Base-by-base conservation (phyloP, 2,113 vertebrate genomes). In the Catagonus wagneri region DNA sequence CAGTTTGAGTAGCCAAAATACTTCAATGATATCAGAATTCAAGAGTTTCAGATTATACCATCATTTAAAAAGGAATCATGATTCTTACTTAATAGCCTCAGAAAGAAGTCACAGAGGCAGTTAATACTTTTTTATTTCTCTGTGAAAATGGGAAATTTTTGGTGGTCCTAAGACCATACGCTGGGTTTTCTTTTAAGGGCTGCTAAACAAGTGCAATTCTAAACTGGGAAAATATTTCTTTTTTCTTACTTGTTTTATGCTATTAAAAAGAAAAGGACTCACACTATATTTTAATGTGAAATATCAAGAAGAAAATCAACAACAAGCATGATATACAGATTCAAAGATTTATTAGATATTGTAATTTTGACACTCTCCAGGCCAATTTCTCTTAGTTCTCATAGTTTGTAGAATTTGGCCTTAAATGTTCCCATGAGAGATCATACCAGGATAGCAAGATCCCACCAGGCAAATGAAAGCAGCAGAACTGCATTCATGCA, bases 161-260 rank as follows among this genome's bases (percentile, higher is more conserved):
- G 58, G 32, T 90, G 34, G 32, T 85, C 32, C 25, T 32, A 86
- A 81, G 36, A 16, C 65, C 19, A 39, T 4, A 2, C 36, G 10
- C 69, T 83, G 25, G 10, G 58, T 79, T 92, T 93, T 91, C 12
- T 96, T 93, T 96, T 78, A 85, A 85, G 76, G 58, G 19, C 80
- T 93, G 10, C 17, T 93, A 12, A 56, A 44, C 61, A 36, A 52
- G 56, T 89, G 4, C 66, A 90, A 72, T 65, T 58, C 7, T 17
- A 63, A 58, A 29, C 50, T 36, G 14, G 29, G 27, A 83, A 96
- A 96, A 69, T 34, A 66, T 44, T 83, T 68, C 39, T 61, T 68
- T 7, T 68, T 52, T 39, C 87, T 9, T 66, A 32, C 20, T 65
- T 23, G 58, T n/a, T 90, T 93, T 36, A 20, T 36, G 13, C 29